Base-by-base conservation (phyloP, 2,888 invertebrate species). In the Dolichopus griseipennis region DNA sequence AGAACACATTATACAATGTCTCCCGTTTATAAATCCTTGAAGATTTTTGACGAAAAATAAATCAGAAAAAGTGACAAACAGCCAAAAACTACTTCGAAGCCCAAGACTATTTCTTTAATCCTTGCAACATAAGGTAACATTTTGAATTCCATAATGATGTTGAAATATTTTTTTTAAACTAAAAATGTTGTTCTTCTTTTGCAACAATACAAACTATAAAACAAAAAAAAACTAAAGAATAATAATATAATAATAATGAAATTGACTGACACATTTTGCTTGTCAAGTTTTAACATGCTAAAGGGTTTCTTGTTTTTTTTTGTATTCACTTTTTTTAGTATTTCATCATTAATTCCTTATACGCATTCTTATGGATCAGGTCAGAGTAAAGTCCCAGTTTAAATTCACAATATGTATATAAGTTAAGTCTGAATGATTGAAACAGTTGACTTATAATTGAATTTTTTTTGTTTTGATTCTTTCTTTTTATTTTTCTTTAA, bases 261-360 rank as follows among this genome's bases (percentile, higher is more conserved):
- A 18, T 15, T 52, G 52, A 52, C 52, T 52, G 52, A 52, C 52
- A 52, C n/a, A 18, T 52, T 52, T 18, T 18, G 18, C 52, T 52
- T 52, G 52, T 52, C 52, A 52, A 52, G n/a, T 52, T 52, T 52
- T 52, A 52, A 52, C 52, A 52, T 52, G 52, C 52, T 52, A n/a
- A 52, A 52, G 52, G 52, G 52, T 52, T 52, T 52, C 5, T 27
- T 27, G 2, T 27, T n/a, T n/a, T n/a, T n/a, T n/a, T n/a, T n/a
- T n/a, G n/a, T n/a, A n/a, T 27, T 27, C 27, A 27, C 27, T 27
- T 27, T n/a, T n/a, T 43, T 52, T 18, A 52, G 18, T 52, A 52
- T 52, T 52, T 52, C 52, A 52, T 52, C 52, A 27, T 27, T 27
- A 52, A 52, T 52, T 52, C n/a, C 52, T 18, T 52, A n/a, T n/a